Evolutionary conservation across 2,113 vertebrate genomes (phyloP).

Genomic region (Phalacrocorax carbo): DNA sequence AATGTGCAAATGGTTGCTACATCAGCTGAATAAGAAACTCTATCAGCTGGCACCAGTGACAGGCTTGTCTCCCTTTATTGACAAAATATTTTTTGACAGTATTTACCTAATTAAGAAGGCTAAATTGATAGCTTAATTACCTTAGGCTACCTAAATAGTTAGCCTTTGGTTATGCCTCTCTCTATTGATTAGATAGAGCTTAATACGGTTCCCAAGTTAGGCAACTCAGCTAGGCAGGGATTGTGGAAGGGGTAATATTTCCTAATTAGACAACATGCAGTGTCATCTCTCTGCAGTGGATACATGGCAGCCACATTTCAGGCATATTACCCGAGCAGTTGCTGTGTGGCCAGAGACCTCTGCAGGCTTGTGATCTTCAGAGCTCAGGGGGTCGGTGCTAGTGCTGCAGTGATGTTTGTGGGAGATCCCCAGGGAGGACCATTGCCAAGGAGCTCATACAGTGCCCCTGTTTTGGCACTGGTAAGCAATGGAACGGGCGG

Average conservation of each 20-base stretch:
- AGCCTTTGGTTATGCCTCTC: background rate
- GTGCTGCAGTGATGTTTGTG: background rate
- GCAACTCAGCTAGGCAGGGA: background rate
- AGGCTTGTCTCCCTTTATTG: background rate
- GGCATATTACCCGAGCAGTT: background rate
- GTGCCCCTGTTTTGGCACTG: fast-evolving
- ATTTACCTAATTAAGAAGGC: conserved; percentile 9
- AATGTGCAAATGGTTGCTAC: background rate
- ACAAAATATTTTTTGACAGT: background rate
- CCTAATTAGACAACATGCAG: fast-evolving
- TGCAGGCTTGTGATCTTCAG: background rate
- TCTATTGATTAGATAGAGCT: background rate
- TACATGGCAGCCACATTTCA: fast-evolving
- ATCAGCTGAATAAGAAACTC: background rate
- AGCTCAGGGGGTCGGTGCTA: background rate
- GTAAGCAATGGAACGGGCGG: background rate
- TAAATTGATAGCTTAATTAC: conserved; percentile 28
- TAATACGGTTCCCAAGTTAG: background rate
- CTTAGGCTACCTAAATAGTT: background rate
- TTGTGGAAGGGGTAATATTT: background rate
- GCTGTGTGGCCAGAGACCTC: background rate
- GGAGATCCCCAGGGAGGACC: background rate
- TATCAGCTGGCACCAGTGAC: background rate
- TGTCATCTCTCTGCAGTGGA: background rate
- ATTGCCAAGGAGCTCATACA: background rate